phyloP scores from a whole-genome alignment of 2,797 vertebrate species.

The Pseudotriccus pelzelni region DNA sequence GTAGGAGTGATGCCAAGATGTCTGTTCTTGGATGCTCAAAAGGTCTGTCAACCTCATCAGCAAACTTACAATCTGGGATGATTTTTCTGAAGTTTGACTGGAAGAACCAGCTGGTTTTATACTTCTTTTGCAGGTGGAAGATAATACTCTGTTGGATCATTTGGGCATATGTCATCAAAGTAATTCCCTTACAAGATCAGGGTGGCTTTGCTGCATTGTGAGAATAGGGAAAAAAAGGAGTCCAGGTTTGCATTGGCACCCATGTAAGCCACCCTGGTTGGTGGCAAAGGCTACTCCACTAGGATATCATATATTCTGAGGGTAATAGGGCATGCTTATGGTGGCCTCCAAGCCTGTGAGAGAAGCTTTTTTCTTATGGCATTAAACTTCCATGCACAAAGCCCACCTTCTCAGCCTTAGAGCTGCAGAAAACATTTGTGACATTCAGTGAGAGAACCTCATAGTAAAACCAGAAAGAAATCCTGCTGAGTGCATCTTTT shows the following conservation, averaged over 20 bases:
- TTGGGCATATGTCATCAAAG: background rate
- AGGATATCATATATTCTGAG: background rate
- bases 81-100: background rate
- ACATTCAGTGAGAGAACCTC: background rate
- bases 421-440: background rate
- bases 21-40: background rate
- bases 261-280: background rate
- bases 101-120: background rate
- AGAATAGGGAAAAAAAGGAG: background rate
- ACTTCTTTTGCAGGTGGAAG: background rate
- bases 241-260: background rate
- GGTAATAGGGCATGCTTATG: background rate
- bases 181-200: background rate
- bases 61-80: background rate
- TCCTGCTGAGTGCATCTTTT: background rate
- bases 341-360: background rate
- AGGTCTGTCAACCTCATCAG: background rate
- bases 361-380: background rate
- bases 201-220: background rate
- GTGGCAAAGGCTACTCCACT: background rate
- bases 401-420: background rate
- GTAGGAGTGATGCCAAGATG: background rate
- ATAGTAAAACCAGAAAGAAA: background rate
- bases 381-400: background rate
- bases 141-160: background rate